Evolutionary conservation across 2,113 vertebrate species (phyloP), one percentile per base, ranked within the genome.

Genomic region (Scopus umbretta): DNA sequence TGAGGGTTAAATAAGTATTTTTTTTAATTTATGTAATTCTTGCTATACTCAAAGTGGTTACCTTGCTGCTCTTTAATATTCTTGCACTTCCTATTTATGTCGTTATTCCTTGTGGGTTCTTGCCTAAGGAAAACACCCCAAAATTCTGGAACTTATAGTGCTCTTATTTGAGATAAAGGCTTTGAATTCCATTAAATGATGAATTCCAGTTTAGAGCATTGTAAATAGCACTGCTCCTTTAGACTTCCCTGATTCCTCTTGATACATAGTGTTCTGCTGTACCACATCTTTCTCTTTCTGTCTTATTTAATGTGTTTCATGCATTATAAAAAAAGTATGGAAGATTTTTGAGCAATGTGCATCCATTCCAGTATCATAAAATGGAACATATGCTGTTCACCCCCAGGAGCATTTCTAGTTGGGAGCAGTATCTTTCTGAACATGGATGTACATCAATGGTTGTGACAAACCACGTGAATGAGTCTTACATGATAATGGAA

Each of bases 1-100:
- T 65, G 68, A 93, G 59, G 10, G 75, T 97, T 96, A 97, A 97
- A 65, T 78, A 88, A 93, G 65, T 80, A 94, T 93, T 90, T 93
- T 56, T 94, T 95, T 95, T n/a, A n/a, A 65, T 95, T 82, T 90
- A 84, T 80, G 89, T 86, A 88, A 78, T 90, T 95, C 52, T 76
- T 36, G 62, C 36, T 80, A 36, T 61, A 58, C 80, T 97, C 62
- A 86, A 76, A 88, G 61, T 85, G 25, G 89, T 97, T 97, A 88
- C 61, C 17, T 2, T 90, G 40, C 62, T 96, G 56, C 70, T 97
- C 91, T 90, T 96, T 96, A 81, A 80, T 89, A 91, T 94, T 96
- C 80, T 89, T 97, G 52, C 34, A 80, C 47, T 80, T 76, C 32
- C 61, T 93, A 86, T 95, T 95, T 95, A 47, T 88, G 93, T 93